Conservation (phyloP, 2,797 vertebrate genomes). For the Catamblyrhynchus diadema region DNA sequence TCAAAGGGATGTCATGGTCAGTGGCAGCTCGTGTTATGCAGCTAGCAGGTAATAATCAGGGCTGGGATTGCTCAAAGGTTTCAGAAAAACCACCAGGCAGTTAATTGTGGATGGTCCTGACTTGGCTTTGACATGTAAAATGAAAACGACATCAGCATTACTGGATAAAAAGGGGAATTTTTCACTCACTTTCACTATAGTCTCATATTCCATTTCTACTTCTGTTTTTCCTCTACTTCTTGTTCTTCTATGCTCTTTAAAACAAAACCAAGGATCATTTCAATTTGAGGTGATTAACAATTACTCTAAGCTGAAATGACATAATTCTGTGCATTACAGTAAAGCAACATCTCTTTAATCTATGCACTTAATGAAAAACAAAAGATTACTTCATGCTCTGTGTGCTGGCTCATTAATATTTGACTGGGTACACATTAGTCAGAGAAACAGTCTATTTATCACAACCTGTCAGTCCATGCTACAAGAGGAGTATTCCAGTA, state of each 20-base stretch:
- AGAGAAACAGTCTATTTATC: constrained; percentile 35
- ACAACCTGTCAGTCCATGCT: background rate
- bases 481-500: background rate
- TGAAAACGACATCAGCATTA: constrained; percentile 70
- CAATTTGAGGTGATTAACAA: constrained; percentile 62
- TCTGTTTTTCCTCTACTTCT: constrained; percentile 76
- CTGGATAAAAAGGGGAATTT: constrained; percentile 72
- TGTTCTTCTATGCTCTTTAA: constrained; percentile 77
- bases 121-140: constrained; percentile 64
- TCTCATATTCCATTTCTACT: constrained; percentile 75
- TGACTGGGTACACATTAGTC: background rate
- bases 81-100: constrained; percentile 43
- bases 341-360: constrained; percentile 58
- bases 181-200: constrained; percentile 77
- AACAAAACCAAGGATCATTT: constrained; percentile 76
- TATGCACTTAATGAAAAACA: constrained; percentile 47
- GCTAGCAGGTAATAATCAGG: constrained; percentile 36
- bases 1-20: constrained; percentile 5
- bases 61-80: constrained; percentile 21
- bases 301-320: constrained; percentile 66
- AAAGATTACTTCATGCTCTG: constrained; percentile 44
- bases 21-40: constrained; percentile 27
- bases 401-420: constrained; percentile 17
- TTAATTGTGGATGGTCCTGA: constrained; percentile 35
- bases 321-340: constrained; percentile 64